Evolutionary conservation across 2,888 invertebrate genomes (phyloP).

Genomic region (Coremacera marginata): DNA sequence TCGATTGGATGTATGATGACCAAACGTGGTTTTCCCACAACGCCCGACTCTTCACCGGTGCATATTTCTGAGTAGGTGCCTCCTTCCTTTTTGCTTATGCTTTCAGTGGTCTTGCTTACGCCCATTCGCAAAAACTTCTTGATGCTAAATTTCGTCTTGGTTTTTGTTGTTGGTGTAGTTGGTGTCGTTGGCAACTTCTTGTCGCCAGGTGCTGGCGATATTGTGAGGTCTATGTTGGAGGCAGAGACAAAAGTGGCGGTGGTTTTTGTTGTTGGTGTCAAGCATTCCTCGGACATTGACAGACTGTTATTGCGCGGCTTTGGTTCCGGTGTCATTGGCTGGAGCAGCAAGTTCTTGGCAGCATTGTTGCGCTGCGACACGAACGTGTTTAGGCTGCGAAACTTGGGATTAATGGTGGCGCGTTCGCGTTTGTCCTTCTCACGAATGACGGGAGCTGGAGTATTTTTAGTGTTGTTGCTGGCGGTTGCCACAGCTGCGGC

Average conservation of each 20-base stretch:
- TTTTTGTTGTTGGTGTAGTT: constrained; percentile 68
- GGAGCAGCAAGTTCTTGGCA: constrained; percentile 62
- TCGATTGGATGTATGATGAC: constrained; percentile 92
- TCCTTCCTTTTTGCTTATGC: constrained; percentile 65
- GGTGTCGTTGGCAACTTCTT: constrained; percentile 56
- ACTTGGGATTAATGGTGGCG: constrained; percentile 75
- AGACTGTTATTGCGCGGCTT: constrained; percentile 73
- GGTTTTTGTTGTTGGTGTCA: constrained; percentile 58
- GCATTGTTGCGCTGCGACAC: constrained; percentile 66
- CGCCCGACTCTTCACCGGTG: constrained; percentile 64
- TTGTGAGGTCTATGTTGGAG: constrained; percentile 44
- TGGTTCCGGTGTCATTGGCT: constrained; percentile 76
- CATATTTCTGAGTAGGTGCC: constrained; percentile 69
- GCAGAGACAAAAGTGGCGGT: constrained; percentile 34
- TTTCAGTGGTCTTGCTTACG: constrained; percentile 76
- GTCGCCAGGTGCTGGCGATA: constrained; percentile 32
- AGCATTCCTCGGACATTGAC: constrained; percentile 82
- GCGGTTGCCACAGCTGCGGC: constrained; percentile 40
- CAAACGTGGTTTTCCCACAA: constrained; percentile 76
- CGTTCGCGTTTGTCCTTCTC: constrained; percentile 83
- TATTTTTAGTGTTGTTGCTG: constrained; percentile 66
- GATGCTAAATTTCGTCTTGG: constrained; percentile 83
- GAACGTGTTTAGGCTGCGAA: constrained; percentile 71
- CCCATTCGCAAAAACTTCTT: constrained; percentile 87
- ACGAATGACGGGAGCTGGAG: constrained; percentile 78